These are phyloP conservation scores for Pocillopora grandis DNA, from an alignment of 92 coral and sea anemone species.

Conservation along the genomic window DNA sequence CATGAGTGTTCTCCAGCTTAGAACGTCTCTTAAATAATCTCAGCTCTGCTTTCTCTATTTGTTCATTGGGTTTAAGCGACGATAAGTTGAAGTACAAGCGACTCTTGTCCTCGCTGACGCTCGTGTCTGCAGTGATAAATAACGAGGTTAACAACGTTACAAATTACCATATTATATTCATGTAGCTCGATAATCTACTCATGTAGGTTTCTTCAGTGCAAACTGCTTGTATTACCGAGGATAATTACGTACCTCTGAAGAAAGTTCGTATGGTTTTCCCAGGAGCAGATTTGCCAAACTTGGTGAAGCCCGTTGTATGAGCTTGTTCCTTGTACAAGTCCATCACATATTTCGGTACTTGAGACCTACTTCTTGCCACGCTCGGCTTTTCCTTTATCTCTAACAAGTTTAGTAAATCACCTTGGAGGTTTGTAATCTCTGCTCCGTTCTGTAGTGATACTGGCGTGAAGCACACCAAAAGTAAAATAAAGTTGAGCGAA, in stretches of 20 bases:
- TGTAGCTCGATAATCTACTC: slow-evolving; percentile 17
- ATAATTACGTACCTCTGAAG: slow-evolving; percentile 73
- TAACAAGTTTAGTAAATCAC: slow-evolving; percentile 74
- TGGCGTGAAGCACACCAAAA: slow-evolving; percentile 67
- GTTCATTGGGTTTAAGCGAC: slow-evolving; percentile 60
- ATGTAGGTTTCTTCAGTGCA: not conserved
- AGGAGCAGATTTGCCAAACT: slow-evolving; percentile 59
- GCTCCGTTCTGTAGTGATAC: slow-evolving; percentile 37
- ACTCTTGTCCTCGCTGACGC: slow-evolving; percentile 63
- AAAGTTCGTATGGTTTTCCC: slow-evolving; percentile 82
- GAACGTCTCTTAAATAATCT: slow-evolving; percentile 91
- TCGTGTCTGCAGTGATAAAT: slow-evolving; percentile 30
- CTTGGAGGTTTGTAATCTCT: slow-evolving; percentile 58
- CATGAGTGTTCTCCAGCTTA: slow-evolving; percentile 54
- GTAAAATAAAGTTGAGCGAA: slow-evolving; percentile 54
- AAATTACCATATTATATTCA: slow-evolving; percentile 23
- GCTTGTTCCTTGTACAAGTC: slow-evolving; percentile 80
- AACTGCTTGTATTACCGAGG: not conserved
- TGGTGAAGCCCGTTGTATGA: slow-evolving; percentile 67
- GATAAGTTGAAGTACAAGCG: slow-evolving; percentile 87
- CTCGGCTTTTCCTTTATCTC: slow-evolving; percentile 81
- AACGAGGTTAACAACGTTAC: slow-evolving; percentile 25
- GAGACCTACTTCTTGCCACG: slow-evolving; percentile 73
- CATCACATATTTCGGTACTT: slow-evolving; percentile 83
- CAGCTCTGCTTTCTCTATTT: slow-evolving; percentile 74